Base-by-base conservation (phyloP, 2,797 vertebrate species). In the Mallotus villosus region DNA sequence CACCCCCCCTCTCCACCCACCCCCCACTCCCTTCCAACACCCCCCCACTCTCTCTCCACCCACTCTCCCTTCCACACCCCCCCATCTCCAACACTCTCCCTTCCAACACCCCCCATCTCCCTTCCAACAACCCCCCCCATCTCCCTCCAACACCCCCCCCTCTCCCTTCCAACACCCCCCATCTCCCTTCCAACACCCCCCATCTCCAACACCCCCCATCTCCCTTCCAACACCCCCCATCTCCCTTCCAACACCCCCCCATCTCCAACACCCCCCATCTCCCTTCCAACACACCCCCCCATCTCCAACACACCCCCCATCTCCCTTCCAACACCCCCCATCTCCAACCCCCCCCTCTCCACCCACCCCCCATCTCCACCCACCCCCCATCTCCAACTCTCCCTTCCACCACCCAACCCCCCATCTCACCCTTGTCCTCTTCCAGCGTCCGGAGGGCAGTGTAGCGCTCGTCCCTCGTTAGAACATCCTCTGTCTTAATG, bases 401-500 rank as follows among this genome's bases (percentile, higher is more conserved):
- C n/a, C n/a, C n/a, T n/a, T n/a, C n/a, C n/a, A n/a, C 27, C 27
- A 2, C 3, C n/a, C 34, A 14, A n/a, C n/a, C 8, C 66, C 19
- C 58, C 60, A 59, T 63, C 67, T 75, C 74, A 67, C 46, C 75
- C 27, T 57, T 64, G 80, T 66, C 64, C 78, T 77, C 83, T 67
- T 81, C 79, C 75, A 60, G 72, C 5, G 21, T 81, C 89, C 85
- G 53, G 21, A 78, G 87, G 87, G 86, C 84, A 58, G 77, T 77
- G 62, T 17, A 79, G 88, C 87, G 87, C 86, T 88, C 63, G 84
- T 85, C 84, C 70, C 0, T 90, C 89, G 89, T 89, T 87, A 89
- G 88, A 86, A 88, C 87, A 82, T 90, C 86, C 74, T 87, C 78
- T 25, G 82, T 89, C 87, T 91, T 91, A 90, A 90, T 90, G 88